A percentile compares a stretch with the other conserved stretches of the same genome.
Conservation (phyloP, 2,797 vertebrate species). For the Lithobates sylvaticus region DNA sequence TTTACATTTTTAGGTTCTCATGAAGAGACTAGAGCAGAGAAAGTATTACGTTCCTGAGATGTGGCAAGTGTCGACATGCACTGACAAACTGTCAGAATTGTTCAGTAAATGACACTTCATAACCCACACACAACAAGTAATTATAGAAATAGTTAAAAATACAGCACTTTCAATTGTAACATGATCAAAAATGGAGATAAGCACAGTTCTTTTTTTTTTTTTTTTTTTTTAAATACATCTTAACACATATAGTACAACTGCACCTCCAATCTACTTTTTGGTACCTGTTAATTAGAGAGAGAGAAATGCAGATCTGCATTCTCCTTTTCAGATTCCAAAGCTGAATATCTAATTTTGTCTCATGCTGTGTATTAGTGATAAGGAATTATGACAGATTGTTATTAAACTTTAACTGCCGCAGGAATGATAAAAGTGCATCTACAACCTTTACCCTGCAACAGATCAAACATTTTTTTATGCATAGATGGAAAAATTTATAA, state of each 20-base stretch:
- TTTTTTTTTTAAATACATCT: slow-evolving; percentile 63
- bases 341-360: slow-evolving; percentile 72
- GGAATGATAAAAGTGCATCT: slow-evolving; percentile 71
- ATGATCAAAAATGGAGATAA: slow-evolving; percentile 62
- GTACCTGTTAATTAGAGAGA: slow-evolving; percentile 72
- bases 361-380: slow-evolving; percentile 74
- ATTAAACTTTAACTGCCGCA: slow-evolving; percentile 76
- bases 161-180: slow-evolving; percentile 67
- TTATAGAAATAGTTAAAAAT: slow-evolving; percentile 63
- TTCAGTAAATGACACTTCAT: slow-evolving; percentile 74
- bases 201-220: slow-evolving; percentile 58
- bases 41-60: slow-evolving; percentile 64
- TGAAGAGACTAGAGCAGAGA: slow-evolving; percentile 53
- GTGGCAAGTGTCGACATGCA: slow-evolving; percentile 73
- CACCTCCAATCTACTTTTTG: slow-evolving; percentile 72
- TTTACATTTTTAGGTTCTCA: slow-evolving; percentile 73
- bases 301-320: slow-evolving; percentile 70
- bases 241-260: slow-evolving; percentile 74
- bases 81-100: slow-evolving; percentile 75
- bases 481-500: slow-evolving; percentile 67
- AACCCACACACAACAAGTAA: slow-evolving; percentile 71
- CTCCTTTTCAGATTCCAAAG: slow-evolving; percentile 74
- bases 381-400: slow-evolving; percentile 75
- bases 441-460: slow-evolving; percentile 65
- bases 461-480: slow-evolving; percentile 70